A percentile compares a stretch with the other conserved stretches of the same genome.
These are phyloP conservation scores for Tupaia tana DNA, from an alignment of 2,113 vertebrate species.

Conservation along the genomic window DNA sequence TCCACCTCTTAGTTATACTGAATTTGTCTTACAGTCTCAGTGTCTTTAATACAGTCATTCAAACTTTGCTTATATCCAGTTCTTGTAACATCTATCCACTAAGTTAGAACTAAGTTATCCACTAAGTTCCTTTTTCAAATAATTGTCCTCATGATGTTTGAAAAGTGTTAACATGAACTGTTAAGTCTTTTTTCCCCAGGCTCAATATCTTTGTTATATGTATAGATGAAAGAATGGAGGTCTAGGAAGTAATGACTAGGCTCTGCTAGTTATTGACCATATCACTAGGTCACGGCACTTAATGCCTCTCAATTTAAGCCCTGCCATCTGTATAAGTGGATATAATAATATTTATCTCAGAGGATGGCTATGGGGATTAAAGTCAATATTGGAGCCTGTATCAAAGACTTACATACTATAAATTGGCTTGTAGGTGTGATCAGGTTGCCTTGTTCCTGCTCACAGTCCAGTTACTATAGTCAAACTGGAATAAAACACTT, in stretches of 20 bases:
- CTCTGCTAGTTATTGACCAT: background rate
- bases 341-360: background rate
- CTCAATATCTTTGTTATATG: background rate
- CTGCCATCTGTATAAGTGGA: background rate
- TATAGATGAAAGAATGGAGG: background rate
- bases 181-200: background rate
- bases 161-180: background rate
- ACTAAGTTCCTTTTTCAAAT: background rate
- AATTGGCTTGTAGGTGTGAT: background rate
- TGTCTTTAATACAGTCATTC: background rate
- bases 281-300: background rate
- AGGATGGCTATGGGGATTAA: background rate
- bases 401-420: background rate
- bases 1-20: background rate
- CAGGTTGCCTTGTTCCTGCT: background rate
- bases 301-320: background rate
- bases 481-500: background rate
- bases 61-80: background rate
- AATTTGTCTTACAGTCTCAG: background rate
- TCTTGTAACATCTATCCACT: background rate
- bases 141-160: background rate
- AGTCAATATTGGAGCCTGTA: background rate
- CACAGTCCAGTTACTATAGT: background rate
- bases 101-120: too few relatives aligned
- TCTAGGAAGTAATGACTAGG: background rate